These are phyloP conservation scores for Theonella swinhoei DNA, from an alignment of 37 sponge, comb jelly and placozoan genomes.

Conservation along the genomic window DNA sequence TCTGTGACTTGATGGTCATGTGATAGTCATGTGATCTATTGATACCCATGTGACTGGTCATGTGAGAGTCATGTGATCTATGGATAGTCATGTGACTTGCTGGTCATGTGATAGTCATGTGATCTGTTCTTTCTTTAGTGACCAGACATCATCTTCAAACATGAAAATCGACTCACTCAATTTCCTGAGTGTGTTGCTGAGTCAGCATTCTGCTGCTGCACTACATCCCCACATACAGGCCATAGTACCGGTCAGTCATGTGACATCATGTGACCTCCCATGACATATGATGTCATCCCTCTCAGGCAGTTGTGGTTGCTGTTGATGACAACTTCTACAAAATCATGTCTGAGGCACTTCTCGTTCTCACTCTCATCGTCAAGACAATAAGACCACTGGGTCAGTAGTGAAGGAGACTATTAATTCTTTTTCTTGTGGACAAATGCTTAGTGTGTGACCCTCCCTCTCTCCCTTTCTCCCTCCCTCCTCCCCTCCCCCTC, in stretches of 20 bases:
- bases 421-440: too few species aligned
- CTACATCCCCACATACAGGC: conserved; percentile 81
- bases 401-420: conserved; percentile 15
- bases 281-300: not conserved
- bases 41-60: too few species aligned
- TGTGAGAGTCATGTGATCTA: too few species aligned
- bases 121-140: conserved; percentile 47
- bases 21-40: too few species aligned
- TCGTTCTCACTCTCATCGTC: conserved; percentile 87
- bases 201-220: conserved; percentile 71
- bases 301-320: conserved; percentile 75
- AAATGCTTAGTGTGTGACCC: too few species aligned
- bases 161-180: conserved; percentile 95
- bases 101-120: too few species aligned
- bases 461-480: too few species aligned
- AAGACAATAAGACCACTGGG: conserved; percentile 82
- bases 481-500: too few species aligned
- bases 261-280: not conserved
- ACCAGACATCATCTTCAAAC: conserved; percentile 88
- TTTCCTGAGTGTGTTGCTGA: conserved; percentile 86
- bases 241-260: conserved; percentile 71
- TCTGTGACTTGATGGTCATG: not conserved
- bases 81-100: too few species aligned
- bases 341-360: conserved; percentile 93
- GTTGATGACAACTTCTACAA: conserved; percentile 96